These are phyloP conservation scores for Tauraco erythrolophus DNA, from an alignment of 2,113 vertebrate species.

Conservation along the genomic window DNA sequence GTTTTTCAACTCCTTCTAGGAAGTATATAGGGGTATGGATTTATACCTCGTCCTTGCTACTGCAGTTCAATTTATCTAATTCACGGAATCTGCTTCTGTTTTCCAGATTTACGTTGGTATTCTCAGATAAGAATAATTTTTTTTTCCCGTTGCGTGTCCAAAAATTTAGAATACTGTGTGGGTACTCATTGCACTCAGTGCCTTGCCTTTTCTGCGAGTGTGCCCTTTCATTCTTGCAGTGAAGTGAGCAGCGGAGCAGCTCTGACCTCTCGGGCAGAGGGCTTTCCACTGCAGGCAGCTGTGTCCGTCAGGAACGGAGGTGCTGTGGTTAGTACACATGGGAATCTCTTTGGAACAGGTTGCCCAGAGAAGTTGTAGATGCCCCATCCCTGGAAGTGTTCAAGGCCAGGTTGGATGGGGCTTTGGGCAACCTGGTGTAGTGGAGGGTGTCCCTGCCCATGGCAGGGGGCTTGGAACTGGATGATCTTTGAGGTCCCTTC, in stretches of 20 bases:
- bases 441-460: no score
- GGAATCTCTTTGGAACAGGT: no score
- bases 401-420: no score
- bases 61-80: background rate
- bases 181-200: background rate
- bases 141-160: no score
- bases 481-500: no score
- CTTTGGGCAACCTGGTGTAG: no score
- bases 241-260: background rate
- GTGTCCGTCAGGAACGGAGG: no score
- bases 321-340: accelerated
- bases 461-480: no score
- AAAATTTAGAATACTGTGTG: background rate
- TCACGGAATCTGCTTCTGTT: background rate
- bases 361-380: no score
- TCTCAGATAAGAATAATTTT: background rate
- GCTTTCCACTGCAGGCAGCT: background rate
- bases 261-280: background rate
- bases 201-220: background rate
- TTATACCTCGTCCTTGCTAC: background rate
- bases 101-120: background rate
- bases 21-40: background rate
- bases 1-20: background rate
- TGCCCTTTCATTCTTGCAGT: background rate
- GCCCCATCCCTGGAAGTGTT: no score